These are phyloP conservation scores for Cataglyphis livida DNA, from an alignment of 2,888 invertebrate genomes.

Conservation along the genomic window DNA sequence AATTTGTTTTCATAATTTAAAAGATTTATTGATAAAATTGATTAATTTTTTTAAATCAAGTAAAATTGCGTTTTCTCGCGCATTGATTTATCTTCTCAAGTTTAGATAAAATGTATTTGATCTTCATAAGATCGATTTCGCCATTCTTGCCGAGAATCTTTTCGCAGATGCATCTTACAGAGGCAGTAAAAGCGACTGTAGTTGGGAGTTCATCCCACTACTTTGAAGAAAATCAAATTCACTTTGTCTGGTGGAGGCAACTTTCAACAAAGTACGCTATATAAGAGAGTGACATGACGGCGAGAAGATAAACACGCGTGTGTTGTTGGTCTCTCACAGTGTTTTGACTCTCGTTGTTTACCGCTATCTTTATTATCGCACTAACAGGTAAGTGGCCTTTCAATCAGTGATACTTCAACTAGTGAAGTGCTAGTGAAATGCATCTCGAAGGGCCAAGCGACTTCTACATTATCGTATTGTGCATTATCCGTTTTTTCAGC, in stretches of 20 bases:
- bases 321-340: constrained; percentile 79
- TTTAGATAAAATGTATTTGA: background rate
- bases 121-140: background rate
- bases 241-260: constrained; percentile 82
- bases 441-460: background rate
- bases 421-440: constrained; percentile 5
- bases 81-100: background rate
- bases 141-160: background rate
- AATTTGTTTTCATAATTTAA: background rate
- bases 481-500: background rate
- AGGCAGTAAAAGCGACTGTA: constrained; percentile 15
- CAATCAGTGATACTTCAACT: constrained; percentile 18
- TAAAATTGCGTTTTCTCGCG: background rate
- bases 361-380: constrained; percentile 70
- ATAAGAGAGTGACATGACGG: constrained; percentile 84
- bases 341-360: constrained; percentile 62
- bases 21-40: background rate
- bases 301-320: constrained; percentile 83
- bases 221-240: constrained; percentile 67
- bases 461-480: background rate
- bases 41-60: background rate
- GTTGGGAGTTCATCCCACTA: constrained; percentile 66
- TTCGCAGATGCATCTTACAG: constrained; percentile 34
- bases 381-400: constrained; percentile 72
- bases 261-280: constrained; percentile 84